Base-by-base conservation (phyloP, 2,113 vertebrate species). In the Rhinichthys klamathensis region DNA sequence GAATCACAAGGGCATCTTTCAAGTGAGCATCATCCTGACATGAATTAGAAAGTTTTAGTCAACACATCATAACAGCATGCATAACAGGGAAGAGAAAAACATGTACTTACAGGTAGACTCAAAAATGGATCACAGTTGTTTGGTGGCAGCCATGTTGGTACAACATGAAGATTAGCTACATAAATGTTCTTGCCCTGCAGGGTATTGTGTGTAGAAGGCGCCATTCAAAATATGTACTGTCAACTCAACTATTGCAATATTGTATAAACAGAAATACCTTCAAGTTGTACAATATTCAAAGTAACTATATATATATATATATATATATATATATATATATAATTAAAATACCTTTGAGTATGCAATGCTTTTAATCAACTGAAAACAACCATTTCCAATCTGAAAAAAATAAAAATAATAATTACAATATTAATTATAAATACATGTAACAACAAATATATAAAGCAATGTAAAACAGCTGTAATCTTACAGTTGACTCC, bases 381-480 rank as follows among this genome's bases (percentile, higher is more conserved):
- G 6, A 69, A 69, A 69, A 69, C 65, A 69, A 69, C 65, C 16
- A 69, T 69, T 35, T 21, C 65, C 65, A 69, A 69, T 69, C 65
- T 38, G 32, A 67, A 67, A 35, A 35, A 69, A 35, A 15, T 38
- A 70, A 30, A 30, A 30, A 30, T 1, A 30, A 35, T 18, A 70
- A 38, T 23, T 70, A 38, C 27, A 70, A 70, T 3, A 18, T 35
- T 2, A 3, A 70, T 70, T 70, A 70, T 2, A 2, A 70, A 4
- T 70, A 4, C 3, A 35, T 70, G 67, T 70, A 2, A 25, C 5
- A 54, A 54, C 4, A n/a, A 38, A 70, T 18, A 70, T 70, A 35
- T 21, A 70, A 69, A 69, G 30, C 15, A 70, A 18, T 70, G 18
- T 35, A 70, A 32, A 70, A 38, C 32, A 70, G 15, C 30, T 6